A percentile compares a stretch with the other conserved stretches of the same genome.
These are phyloP conservation scores for Heterohyrax brucei DNA, from an alignment of 2,797 vertebrate genomes.

Conservation along the genomic window DNA sequence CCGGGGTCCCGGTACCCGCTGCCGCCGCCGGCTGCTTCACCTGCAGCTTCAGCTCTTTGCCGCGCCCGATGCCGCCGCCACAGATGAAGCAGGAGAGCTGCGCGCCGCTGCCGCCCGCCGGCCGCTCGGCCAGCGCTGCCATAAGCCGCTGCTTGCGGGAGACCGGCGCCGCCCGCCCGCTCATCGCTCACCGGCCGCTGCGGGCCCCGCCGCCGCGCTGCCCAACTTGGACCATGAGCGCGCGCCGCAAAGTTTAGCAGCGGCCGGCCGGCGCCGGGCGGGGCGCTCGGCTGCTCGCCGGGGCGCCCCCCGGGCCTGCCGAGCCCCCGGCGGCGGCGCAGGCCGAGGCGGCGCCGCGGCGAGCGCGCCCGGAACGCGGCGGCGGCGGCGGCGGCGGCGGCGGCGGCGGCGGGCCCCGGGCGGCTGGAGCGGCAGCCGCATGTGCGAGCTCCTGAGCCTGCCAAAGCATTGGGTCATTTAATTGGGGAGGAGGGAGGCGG, in stretches of 20 bases:
- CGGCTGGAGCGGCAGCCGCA: slow-evolving; percentile 83
- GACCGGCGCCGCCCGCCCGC: slow-evolving; percentile 88
- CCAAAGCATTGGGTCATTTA: slow-evolving; percentile 85
- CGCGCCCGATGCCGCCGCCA: slow-evolving; percentile 95
- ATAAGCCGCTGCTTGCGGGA: slow-evolving; percentile 96
- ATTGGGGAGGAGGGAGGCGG: slow-evolving; percentile 71
- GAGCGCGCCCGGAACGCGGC: slow-evolving; percentile 82
- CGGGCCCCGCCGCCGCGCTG: slow-evolving; percentile 85
- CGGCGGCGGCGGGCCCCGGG: too few species aligned
- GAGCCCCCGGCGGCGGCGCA: slow-evolving; percentile 71
- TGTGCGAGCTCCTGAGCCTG: slow-evolving; percentile 85
- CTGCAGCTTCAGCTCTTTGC: slow-evolving; percentile 94
- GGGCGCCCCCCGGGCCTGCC: slow-evolving; percentile 66
- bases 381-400: slow-evolving; percentile 68
- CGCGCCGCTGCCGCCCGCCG: slow-evolving; percentile 89
- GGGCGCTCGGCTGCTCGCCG: slow-evolving; percentile 82
- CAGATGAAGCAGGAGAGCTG: slow-evolving; percentile 96
- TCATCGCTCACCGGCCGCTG: slow-evolving; percentile 82
- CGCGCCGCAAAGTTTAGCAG: slow-evolving; percentile 90
- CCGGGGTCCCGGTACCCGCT: slow-evolving; percentile 91
- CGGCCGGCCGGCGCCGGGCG: slow-evolving; percentile 91
- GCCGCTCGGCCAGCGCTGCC: slow-evolving; percentile 92
- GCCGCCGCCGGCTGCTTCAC: slow-evolving; percentile 92
- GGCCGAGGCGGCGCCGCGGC: slow-evolving; percentile 77
- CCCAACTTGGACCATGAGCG: slow-evolving; percentile 89